phyloP scores from a whole-genome alignment of 1,140 invertebrate species.

The Amphibalanus amphitrite region DNA sequence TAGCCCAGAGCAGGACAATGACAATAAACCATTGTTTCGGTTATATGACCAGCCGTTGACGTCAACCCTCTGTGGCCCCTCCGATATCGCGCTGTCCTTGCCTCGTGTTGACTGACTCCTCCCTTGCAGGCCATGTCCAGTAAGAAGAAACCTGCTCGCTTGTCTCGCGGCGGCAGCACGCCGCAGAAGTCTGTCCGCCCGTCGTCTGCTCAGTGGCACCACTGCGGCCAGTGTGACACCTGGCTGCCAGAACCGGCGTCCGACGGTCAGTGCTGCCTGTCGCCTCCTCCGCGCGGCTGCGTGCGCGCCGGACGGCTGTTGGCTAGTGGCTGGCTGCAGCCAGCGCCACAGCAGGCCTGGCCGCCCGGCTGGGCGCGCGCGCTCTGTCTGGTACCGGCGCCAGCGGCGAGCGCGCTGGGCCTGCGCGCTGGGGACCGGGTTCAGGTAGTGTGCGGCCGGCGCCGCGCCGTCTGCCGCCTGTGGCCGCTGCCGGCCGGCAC shows the following conservation, averaged over 20 bases:
- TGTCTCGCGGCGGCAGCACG: not conserved
- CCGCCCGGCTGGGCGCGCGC: not conserved
- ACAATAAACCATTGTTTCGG: too few relatives aligned
- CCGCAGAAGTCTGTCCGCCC: not conserved
- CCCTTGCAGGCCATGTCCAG: not conserved
- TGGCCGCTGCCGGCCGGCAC: not conserved
- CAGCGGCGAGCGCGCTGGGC: not conserved
- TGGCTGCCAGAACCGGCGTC: not conserved
- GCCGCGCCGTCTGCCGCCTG: not conserved
- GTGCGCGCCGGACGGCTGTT: not conserved
- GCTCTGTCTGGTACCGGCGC: not conserved
- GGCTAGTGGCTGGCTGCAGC: not conserved
- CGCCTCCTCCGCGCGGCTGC: not conserved
- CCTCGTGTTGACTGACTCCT: too few relatives aligned
- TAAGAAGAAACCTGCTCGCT: not conserved
- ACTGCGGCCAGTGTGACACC: not conserved
- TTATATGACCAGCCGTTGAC: too few relatives aligned
- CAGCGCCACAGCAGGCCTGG: not conserved
- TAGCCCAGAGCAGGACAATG: too few relatives aligned
- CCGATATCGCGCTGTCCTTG: too few relatives aligned
- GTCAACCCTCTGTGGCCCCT: too few relatives aligned
- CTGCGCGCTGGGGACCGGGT: not conserved
- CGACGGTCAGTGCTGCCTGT: not conserved
- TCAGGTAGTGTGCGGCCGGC: not conserved
- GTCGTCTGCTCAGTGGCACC: not conserved